phyloP scores from a whole-genome alignment of 2,888 invertebrate species.

The Magallana nippona region DNA sequence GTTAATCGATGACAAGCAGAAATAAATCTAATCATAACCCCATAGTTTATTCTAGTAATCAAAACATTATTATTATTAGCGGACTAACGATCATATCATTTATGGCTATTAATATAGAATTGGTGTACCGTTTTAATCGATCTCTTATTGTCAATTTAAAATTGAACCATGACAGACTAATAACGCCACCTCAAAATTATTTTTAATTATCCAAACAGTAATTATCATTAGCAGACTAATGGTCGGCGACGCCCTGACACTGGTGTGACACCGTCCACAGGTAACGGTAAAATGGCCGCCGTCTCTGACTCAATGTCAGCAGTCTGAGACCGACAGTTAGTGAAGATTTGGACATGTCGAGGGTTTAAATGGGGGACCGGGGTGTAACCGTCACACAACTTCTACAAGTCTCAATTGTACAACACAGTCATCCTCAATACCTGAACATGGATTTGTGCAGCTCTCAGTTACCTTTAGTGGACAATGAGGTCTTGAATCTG shows the following conservation, averaged over 20 bases:
- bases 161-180: too few species aligned
- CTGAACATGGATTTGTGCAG: not conserved
- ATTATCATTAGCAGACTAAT: not conserved
- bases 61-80: too few species aligned
- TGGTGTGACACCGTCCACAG: not conserved
- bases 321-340: not conserved
- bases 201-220: too few species aligned
- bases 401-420: not conserved
- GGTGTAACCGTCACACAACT: not conserved
- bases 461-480: not conserved
- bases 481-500: not conserved
- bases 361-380: not conserved
- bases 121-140: too few species aligned
- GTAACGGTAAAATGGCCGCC: not conserved
- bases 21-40: too few species aligned
- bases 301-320: conserved; percentile 16
- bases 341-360: not conserved
- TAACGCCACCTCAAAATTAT: too few species aligned
- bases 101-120: too few species aligned
- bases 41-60: too few species aligned
- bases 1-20: too few species aligned
- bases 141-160: too few species aligned
- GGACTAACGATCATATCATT: too few species aligned
- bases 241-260: not conserved
- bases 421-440: not conserved